Evolutionary conservation across 1,140 invertebrate species (phyloP).

Genomic region (Procambarus virginalis): DNA sequence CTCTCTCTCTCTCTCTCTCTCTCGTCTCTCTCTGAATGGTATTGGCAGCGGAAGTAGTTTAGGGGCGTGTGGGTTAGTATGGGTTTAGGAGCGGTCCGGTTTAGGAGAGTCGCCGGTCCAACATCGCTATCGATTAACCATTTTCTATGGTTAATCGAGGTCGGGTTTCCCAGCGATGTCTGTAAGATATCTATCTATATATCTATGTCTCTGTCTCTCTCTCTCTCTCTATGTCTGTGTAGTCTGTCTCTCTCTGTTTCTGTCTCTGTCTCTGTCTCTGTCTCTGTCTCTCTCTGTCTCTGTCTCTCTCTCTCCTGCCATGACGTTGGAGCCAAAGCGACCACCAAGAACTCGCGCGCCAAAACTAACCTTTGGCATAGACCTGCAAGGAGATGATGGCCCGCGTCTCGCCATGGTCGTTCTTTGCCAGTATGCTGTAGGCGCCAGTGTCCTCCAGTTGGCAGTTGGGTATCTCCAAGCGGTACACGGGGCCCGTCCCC

Average conservation of each 20-base stretch:
- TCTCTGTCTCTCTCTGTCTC: background rate
- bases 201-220: too few species aligned
- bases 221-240: too few species aligned
- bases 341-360: background rate
- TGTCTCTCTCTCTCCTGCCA: background rate
- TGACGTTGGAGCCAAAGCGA: background rate
- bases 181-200: too few species aligned
- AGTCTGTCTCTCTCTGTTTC: background rate
- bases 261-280: background rate
- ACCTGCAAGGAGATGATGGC: slow-evolving; percentile 90
- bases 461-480: slow-evolving; percentile 87
- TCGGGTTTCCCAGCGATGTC: too few species aligned
- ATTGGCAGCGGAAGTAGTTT: too few species aligned
- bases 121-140: too few species aligned
- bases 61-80: too few species aligned
- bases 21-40: background rate
- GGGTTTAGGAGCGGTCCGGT: too few species aligned
- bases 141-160: too few species aligned
- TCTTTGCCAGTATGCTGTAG: slow-evolving; percentile 87
- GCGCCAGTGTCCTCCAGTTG: slow-evolving; percentile 89
- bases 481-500: slow-evolving; percentile 84
- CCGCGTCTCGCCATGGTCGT: slow-evolving; percentile 87
- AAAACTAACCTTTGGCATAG: slow-evolving; percentile 83
- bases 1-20: too few species aligned
- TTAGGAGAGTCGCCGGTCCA: too few species aligned